phyloP scores from a whole-genome alignment of 2,113 vertebrate genomes.

The Panthera leo region DNA sequence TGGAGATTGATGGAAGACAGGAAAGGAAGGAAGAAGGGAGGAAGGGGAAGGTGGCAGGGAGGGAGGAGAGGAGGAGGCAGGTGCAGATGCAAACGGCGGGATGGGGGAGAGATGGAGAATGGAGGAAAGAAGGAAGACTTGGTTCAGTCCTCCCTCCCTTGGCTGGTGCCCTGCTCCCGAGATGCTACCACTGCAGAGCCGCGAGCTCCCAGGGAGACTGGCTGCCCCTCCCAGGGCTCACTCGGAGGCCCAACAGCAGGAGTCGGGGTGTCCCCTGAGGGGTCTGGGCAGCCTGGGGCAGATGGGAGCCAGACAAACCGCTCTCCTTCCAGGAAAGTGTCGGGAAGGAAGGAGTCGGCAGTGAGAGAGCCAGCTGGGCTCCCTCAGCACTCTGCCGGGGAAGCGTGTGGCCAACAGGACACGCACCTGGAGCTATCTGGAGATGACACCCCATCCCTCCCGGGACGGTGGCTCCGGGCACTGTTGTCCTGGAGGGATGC shows the following conservation, averaged over 20 bases:
- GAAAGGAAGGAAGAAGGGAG: too few species aligned
- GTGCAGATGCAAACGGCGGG: too few species aligned
- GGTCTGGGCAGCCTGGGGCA: neutral
- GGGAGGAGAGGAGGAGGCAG: too few species aligned
- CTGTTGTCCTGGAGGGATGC: neutral
- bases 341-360: neutral
- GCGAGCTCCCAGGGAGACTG: too few species aligned
- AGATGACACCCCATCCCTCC: neutral
- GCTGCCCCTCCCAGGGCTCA: neutral
- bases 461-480: neutral
- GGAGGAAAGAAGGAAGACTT: too few species aligned
- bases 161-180: neutral
- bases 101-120: neutral
- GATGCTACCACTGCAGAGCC: neutral
- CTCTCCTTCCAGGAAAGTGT: neutral
- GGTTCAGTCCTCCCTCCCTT: neutral
- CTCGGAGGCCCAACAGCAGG: neutral
- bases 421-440: neutral
- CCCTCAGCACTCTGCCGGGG: neutral
- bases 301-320: neutral
- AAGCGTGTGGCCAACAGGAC: neutral
- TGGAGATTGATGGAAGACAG: neutral
- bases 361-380: accelerated
- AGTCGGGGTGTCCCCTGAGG: neutral
- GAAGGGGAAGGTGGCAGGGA: too few species aligned